These are phyloP conservation scores for Pogonocherus hispidulus DNA, from an alignment of 2,888 invertebrate species.

Conservation along the genomic window DNA sequence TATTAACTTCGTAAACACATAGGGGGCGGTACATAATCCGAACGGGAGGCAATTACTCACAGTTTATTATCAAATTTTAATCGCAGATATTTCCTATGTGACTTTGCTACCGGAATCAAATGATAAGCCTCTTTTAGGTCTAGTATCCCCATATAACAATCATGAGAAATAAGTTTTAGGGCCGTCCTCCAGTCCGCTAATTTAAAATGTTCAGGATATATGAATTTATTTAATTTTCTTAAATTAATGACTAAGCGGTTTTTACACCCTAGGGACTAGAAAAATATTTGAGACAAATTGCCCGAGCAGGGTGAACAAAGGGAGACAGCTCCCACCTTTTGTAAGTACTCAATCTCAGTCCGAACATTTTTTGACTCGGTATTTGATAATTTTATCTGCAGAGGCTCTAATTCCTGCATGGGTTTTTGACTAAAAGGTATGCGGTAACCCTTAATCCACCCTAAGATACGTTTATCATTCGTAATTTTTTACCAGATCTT, in stretches of 20 bases:
- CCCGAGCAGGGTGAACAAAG: neutral
- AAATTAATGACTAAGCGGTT: neutral
- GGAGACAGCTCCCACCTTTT: neutral
- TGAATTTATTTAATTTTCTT: neutral
- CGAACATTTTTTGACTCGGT: neutral
- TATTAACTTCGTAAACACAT: neutral
- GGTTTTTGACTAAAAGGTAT: constrained; percentile 1
- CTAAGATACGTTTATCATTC: neutral
- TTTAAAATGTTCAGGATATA: neutral
- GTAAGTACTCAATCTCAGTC: neutral
- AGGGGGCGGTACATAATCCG: constrained; percentile 1
- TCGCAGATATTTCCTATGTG: constrained; percentile 17
- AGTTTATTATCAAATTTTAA: constrained; percentile 12
- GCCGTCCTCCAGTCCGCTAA: neutral
- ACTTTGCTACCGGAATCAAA: constrained; percentile 8
- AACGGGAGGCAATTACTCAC: constrained; percentile 11
- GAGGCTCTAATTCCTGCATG: neutral
- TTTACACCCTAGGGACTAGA: neutral
- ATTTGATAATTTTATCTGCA: constrained; percentile 3
- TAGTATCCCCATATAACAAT: constrained; percentile 9
- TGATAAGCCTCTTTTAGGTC: constrained; percentile 19
- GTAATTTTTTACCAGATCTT: constrained; percentile 9
- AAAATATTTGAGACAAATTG: constrained; percentile 1
- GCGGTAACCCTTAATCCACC: constrained; percentile 18
- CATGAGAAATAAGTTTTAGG: constrained; percentile 13